Conservation (phyloP, 2,888 invertebrate species). For the Dynastes maya region DNA sequence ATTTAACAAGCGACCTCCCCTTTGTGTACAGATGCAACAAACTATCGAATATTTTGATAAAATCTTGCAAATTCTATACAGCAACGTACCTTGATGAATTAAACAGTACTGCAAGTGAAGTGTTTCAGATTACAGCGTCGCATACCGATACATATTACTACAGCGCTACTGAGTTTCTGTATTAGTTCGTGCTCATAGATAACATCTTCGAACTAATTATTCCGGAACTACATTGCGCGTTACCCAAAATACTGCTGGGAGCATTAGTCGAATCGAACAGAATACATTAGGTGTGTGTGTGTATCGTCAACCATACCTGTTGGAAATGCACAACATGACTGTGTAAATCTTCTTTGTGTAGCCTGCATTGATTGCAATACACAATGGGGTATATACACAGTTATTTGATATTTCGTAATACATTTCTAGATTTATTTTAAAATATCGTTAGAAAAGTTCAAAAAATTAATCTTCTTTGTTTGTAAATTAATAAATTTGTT, state of each 20-base stretch:
- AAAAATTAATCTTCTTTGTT: too few species aligned
- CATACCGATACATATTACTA: constrained; percentile 21
- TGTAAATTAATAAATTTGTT: too few species aligned
- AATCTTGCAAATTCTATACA: neutral
- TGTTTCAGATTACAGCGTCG: neutral
- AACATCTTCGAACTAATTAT: constrained; percentile 17
- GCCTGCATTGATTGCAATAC: too few species aligned
- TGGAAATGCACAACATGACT: neutral
- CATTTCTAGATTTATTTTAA: too few species aligned
- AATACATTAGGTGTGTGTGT: neutral
- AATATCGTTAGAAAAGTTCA: too few species aligned
- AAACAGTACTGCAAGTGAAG: neutral
- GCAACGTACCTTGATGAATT: constrained; percentile 2
- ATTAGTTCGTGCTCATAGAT: constrained; percentile 12
- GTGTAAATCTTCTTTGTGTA: too few species aligned
- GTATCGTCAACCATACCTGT: neutral
- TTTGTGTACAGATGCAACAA: too few species aligned
- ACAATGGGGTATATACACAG: too few species aligned
- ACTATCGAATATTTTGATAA: too few species aligned
- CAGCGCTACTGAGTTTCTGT: constrained; percentile 18
- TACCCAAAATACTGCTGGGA: constrained; percentile 11
- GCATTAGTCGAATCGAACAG: constrained; percentile 5
- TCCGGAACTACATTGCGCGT: constrained; percentile 19
- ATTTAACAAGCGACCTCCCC: too few species aligned
- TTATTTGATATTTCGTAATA: too few species aligned